Evolutionary conservation across 1,140 invertebrate species (phyloP).

Genomic region (Danaus melanippus): DNA sequence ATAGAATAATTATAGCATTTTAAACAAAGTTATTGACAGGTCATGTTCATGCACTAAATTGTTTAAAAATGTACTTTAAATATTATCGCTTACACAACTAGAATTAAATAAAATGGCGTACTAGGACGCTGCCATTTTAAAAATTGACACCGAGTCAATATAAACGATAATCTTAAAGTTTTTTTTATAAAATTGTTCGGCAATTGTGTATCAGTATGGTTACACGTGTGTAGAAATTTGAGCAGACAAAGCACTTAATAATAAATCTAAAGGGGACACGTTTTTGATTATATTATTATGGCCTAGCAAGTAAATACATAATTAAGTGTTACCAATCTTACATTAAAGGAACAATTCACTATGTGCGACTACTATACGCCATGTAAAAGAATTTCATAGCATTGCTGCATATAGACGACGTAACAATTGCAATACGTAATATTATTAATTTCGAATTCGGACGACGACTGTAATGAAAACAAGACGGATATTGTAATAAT

Average conservation of each 20-base stretch:
- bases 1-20: too few relatives aligned
- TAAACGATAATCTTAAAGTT: too few relatives aligned
- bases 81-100: too few relatives aligned
- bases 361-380: conserved; percentile 72
- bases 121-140: too few relatives aligned
- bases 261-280: conserved; percentile 55
- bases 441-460: conserved; percentile 62
- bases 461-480: conserved; percentile 63
- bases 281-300: conserved; percentile 43
- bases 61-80: too few relatives aligned
- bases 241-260: conserved; percentile 58
- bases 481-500: conserved; percentile 36
- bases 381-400: conserved; percentile 71
- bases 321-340: conserved; percentile 72
- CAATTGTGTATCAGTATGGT: conserved; percentile 30
- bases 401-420: conserved; percentile 70
- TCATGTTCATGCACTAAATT: too few relatives aligned
- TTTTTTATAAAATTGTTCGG: too few relatives aligned
- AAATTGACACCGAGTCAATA: too few relatives aligned
- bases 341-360: conserved; percentile 72
- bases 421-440: conserved; percentile 64
- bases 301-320: conserved; percentile 65
- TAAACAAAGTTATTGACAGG: too few relatives aligned
- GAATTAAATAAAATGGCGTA: too few relatives aligned
- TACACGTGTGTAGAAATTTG: conserved; percentile 52